These are phyloP conservation scores for Heteromormyrus szaboi DNA, from an alignment of 2,797 vertebrate genomes.

Conservation along the genomic window DNA sequence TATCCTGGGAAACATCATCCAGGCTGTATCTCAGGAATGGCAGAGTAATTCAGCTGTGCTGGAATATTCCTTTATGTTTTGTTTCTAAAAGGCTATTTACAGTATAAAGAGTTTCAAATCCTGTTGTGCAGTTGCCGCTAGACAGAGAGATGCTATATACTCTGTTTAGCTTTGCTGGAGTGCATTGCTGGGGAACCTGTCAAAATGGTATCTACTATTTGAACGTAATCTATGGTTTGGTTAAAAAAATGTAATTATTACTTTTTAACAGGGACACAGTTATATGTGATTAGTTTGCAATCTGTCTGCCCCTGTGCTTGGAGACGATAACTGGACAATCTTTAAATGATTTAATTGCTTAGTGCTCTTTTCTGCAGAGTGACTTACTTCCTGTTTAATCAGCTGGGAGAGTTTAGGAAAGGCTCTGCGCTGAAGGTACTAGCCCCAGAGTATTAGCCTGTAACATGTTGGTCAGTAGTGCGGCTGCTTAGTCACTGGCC, in stretches of 20 bases:
- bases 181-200: background rate
- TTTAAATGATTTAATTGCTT: background rate
- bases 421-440: too few relatives aligned
- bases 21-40: background rate
- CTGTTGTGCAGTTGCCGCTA: background rate
- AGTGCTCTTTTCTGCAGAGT: background rate
- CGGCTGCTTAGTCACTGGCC: background rate
- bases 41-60: background rate
- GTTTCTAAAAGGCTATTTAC: background rate
- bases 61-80: background rate
- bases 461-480: background rate
- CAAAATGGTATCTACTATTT: background rate
- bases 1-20: background rate
- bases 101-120: background rate
- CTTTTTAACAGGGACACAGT: background rate
- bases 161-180: background rate
- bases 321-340: background rate
- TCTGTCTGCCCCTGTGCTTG: background rate
- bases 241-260: background rate
- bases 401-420: background rate
- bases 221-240: background rate
- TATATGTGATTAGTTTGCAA: background rate
- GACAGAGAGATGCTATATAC: background rate
- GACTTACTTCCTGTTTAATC: background rate
- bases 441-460: background rate